These are phyloP conservation scores for Protonibea diacanthus DNA, from an alignment of 2,797 vertebrate genomes.

Conservation along the genomic window DNA sequence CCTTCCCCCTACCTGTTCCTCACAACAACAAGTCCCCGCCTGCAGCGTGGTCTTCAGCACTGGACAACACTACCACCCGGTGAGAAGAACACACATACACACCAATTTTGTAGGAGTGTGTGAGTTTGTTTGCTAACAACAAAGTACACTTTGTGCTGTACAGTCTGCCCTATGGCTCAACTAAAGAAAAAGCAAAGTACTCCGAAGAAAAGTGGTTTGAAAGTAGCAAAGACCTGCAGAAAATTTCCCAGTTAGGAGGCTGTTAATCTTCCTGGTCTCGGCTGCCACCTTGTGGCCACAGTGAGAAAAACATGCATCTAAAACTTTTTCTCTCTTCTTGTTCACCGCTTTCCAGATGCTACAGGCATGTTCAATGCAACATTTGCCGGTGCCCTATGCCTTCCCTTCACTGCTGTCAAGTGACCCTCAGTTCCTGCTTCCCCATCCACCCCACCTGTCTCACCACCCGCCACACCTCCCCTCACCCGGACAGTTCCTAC, in stretches of 20 bases:
- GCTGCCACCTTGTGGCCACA: slow-evolving; percentile 75
- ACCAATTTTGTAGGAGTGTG: slow-evolving; percentile 20
- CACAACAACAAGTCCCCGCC: slow-evolving; percentile 94
- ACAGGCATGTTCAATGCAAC: slow-evolving; percentile 96
- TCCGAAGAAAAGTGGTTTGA: slow-evolving; percentile 1
- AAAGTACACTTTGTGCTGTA: slow-evolving; percentile 23
- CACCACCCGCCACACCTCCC: slow-evolving; percentile 94
- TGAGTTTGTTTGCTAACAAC: slow-evolving; percentile 9
- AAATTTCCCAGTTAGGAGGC: background rate
- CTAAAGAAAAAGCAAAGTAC: slow-evolving; percentile 26
- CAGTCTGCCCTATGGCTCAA: slow-evolving; percentile 68
- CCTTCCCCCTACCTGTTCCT: slow-evolving; percentile 92
- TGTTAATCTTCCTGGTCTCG: slow-evolving; percentile 11
- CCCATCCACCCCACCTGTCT: slow-evolving; percentile 91
- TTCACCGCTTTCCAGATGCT: slow-evolving; percentile 87
- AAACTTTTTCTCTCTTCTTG: background rate
- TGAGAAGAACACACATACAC: slow-evolving; percentile 87
- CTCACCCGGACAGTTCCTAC: slow-evolving; percentile 94
- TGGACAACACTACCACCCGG: slow-evolving; percentile 94
- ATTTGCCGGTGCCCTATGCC: slow-evolving; percentile 94
- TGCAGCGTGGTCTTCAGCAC: slow-evolving; percentile 97
- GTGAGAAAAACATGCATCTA: background rate
- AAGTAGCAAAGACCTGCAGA: slow-evolving; percentile 19
- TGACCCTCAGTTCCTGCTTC: slow-evolving; percentile 94
- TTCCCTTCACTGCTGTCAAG: slow-evolving; percentile 96